Percentiles rank a stretch among this genome's conserved stretches.
Evolutionary conservation across 2,797 vertebrate genomes (phyloP).

Genomic region (Sphaeramia orbicularis): DNA sequence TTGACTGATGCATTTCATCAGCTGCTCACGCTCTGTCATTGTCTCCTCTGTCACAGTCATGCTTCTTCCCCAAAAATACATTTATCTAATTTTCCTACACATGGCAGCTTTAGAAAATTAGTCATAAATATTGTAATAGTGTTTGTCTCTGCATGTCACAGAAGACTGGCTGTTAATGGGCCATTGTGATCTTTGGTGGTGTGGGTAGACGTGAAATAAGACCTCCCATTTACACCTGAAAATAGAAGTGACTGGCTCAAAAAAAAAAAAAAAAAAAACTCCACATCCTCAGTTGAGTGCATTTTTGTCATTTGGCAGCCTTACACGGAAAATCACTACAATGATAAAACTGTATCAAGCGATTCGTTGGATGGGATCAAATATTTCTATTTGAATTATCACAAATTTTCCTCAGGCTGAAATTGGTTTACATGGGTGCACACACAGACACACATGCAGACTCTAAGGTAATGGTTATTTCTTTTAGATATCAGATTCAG

Average conservation of each 20-base stretch:
- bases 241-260: conserved; percentile 11
- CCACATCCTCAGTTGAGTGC: too few species aligned
- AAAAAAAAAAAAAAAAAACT: too few species aligned
- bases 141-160: conserved; percentile 65
- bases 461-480: conserved; percentile 48
- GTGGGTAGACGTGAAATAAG: conserved; percentile 16
- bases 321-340: too few species aligned
- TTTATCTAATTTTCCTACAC: conserved; percentile 54
- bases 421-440: neutral
- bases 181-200: conserved; percentile 41
- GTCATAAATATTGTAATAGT: conserved; percentile 78
- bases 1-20: conserved; percentile 50
- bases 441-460: conserved; percentile 12
- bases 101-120: conserved; percentile 63
- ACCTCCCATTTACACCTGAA: conserved; percentile 51
- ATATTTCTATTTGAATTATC: too few species aligned
- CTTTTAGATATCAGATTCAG: conserved; percentile 48
- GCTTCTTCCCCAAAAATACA: conserved; percentile 45
- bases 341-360: too few species aligned
- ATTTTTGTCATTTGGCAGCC: too few species aligned
- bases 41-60: conserved; percentile 45
- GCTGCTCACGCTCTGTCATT: conserved; percentile 38
- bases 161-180: conserved; percentile 57
- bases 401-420: too few species aligned
- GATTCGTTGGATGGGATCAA: too few species aligned